Evolutionary conservation across 2,797 vertebrate species (phyloP).

Genomic region (Aplochiton taeniatus): DNA sequence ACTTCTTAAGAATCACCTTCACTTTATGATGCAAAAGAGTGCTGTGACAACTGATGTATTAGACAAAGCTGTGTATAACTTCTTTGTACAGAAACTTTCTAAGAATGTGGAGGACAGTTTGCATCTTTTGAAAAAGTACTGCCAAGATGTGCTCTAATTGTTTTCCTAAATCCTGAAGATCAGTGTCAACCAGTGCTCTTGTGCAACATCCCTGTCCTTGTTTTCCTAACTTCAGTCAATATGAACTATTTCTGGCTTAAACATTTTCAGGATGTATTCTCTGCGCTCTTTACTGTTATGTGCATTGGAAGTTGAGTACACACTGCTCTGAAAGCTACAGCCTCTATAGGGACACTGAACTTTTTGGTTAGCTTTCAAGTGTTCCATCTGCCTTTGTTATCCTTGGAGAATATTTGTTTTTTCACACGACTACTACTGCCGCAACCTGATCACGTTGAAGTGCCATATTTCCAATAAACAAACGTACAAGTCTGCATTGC

Average conservation of each 20-base stretch:
- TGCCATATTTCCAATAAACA: too few species aligned
- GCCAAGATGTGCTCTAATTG: slow-evolving; percentile 35
- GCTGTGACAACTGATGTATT: slow-evolving; percentile 23
- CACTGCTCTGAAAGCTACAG: slow-evolving; percentile 21
- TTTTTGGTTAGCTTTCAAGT: slow-evolving; percentile 23
- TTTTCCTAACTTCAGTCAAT: slow-evolving; percentile 18
- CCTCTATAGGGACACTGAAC: slow-evolving; percentile 23
- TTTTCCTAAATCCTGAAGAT: slow-evolving; percentile 19
- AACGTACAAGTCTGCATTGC: too few species aligned
- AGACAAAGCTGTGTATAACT: too few species aligned
- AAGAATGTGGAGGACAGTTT: slow-evolving; percentile 28
- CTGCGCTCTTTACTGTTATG: slow-evolving; percentile 16
- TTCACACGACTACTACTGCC: too few species aligned
- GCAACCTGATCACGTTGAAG: too few species aligned
- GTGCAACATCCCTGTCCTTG: slow-evolving; percentile 15
- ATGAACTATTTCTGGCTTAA: slow-evolving; percentile 19
- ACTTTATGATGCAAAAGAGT: slow-evolving; percentile 27
- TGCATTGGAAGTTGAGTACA: slow-evolving; percentile 20
- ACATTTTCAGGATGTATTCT: neutral
- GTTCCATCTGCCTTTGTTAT: too few species aligned
- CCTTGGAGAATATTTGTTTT: too few species aligned
- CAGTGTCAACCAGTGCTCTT: slow-evolving; percentile 13
- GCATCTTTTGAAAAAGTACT: slow-evolving; percentile 34
- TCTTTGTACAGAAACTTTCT: slow-evolving; percentile 29
- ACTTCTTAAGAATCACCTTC: slow-evolving; percentile 12